Conservation (phyloP, 2,888 invertebrate species). For the Pammene aurita region DNA sequence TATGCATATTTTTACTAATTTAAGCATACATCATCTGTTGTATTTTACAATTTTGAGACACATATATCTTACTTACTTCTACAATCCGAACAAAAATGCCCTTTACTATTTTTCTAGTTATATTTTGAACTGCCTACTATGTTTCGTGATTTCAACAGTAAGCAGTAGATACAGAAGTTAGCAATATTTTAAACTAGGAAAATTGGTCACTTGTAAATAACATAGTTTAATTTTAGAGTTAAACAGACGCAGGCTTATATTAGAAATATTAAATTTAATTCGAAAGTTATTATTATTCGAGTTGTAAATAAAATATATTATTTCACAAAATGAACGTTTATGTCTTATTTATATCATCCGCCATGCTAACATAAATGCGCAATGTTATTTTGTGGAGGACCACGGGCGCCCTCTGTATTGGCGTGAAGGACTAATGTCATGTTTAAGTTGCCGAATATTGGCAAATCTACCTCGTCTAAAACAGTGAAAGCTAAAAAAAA, state of each 20-base stretch:
- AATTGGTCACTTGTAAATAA: constrained; percentile 47
- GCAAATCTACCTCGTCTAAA: no score
- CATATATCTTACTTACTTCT: constrained; percentile 13
- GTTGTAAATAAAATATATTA: constrained; percentile 81
- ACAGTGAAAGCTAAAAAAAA: no score
- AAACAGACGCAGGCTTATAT: constrained; percentile 45
- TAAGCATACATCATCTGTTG: constrained; percentile 4
- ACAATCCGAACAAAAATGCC: constrained; percentile 1
- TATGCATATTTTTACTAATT: neutral
- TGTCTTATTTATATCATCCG: constrained; percentile 20
- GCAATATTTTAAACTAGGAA: constrained; percentile 49
- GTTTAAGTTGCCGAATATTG: no score
- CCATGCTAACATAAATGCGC: no score
- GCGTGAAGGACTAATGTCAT: no score
- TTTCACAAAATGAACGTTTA: constrained; percentile 64
- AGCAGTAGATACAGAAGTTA: constrained; percentile 44
- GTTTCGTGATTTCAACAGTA: constrained; percentile 40
- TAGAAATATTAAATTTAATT: constrained; percentile 58
- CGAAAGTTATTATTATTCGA: constrained; percentile 72
- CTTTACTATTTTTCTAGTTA: constrained; percentile 35
- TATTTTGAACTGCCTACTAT: constrained; percentile 38
- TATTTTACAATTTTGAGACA: constrained; percentile 22
- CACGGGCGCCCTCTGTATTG: no score
- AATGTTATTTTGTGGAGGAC: no score
- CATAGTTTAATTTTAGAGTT: constrained; percentile 47